A percentile compares a stretch with the other conserved stretches of the same genome.
phyloP scores from a whole-genome alignment of 2,888 invertebrate species.

The Asteroscopus sphinx region DNA sequence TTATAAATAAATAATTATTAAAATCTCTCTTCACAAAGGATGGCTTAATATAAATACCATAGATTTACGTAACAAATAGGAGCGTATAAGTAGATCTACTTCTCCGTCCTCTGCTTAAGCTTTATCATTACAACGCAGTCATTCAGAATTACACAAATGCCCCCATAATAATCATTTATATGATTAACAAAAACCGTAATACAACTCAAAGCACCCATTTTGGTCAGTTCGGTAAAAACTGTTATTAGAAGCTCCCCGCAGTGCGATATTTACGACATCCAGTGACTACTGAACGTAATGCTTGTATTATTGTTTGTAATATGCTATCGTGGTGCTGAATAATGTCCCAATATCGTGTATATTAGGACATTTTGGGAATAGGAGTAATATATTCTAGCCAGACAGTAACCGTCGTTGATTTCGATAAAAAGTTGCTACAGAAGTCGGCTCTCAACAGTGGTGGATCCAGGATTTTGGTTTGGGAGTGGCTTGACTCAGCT shows the following conservation, averaged over 20 bases:
- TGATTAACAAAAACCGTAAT: constrained; percentile 27
- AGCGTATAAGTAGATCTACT: not conserved
- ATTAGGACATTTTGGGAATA: constrained; percentile 1
- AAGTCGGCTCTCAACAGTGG: too few relatives aligned
- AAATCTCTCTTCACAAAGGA: too few relatives aligned
- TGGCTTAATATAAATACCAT: too few relatives aligned
- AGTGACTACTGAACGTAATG: constrained; percentile 22
- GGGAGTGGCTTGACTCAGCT: too few relatives aligned
- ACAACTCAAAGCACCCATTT: constrained; percentile 28
- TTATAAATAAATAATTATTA: too few relatives aligned
- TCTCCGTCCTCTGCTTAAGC: too few relatives aligned
- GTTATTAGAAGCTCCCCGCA: constrained; percentile 39
- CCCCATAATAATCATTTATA: constrained; percentile 6
- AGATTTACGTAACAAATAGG: too few relatives aligned
- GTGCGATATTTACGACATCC: constrained; percentile 45
- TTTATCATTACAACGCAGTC: too few relatives aligned
- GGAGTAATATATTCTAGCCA: constrained; percentile 2
- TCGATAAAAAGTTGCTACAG: too few relatives aligned
- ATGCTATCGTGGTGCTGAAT: constrained; percentile 5
- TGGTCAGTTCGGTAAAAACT: constrained; percentile 45
- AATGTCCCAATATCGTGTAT: constrained; percentile 2
- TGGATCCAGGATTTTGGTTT: too few relatives aligned
- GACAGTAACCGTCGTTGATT: too few relatives aligned
- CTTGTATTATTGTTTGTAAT: constrained; percentile 22
- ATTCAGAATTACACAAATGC: too few relatives aligned